Percentiles rank a stretch among this genome's conserved stretches.
These are phyloP conservation scores for Coracias cyanogaster DNA, from an alignment of 2,797 vertebrate genomes.

Conservation along the genomic window DNA sequence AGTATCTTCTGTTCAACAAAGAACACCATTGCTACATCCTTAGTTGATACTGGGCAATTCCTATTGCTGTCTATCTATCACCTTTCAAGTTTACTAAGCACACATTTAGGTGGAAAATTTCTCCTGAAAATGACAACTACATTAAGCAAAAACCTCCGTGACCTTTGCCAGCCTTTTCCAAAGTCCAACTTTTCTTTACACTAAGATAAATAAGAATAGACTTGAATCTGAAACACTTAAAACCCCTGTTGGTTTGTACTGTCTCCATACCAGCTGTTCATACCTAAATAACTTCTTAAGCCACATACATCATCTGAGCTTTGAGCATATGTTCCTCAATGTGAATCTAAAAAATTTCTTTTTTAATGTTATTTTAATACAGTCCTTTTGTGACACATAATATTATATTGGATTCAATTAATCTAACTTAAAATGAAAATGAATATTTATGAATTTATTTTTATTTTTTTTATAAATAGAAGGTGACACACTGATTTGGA, in stretches of 20 bases:
- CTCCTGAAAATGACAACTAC: neutral
- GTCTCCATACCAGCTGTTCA: neutral
- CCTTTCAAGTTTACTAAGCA: neutral
- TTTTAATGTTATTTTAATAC: neutral
- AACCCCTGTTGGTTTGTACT: neutral
- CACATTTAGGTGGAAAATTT: neutral
- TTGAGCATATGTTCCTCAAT: neutral
- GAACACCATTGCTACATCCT: neutral
- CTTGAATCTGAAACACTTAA: neutral
- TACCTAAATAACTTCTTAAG: neutral
- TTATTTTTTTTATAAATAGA: neutral
- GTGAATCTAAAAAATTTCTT: neutral
- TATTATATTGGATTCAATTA: neutral
- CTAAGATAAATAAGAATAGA: neutral
- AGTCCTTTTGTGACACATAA: neutral
- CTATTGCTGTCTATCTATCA: neutral
- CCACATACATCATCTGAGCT: neutral
- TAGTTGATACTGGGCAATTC: neutral
- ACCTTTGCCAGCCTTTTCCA: neutral
- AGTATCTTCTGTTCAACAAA: neutral
- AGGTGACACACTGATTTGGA: neutral
- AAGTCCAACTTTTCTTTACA: neutral
- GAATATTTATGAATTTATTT: neutral
- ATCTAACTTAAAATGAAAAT: neutral
- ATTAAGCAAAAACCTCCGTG: neutral